Conservation (phyloP, 2,797 vertebrate species). For the Poecilia velifera region DNA sequence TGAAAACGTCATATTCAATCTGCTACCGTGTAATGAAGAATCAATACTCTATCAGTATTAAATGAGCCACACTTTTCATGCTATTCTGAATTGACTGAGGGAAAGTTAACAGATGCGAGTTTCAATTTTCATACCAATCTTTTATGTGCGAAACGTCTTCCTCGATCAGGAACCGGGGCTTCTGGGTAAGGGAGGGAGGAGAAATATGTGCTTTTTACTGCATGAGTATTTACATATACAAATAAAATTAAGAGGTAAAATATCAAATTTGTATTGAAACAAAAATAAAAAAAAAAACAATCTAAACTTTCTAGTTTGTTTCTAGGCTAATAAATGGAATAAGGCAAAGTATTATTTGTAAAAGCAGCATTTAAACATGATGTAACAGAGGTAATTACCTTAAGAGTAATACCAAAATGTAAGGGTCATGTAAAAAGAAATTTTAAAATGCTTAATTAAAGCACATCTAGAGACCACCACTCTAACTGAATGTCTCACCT, state of each 20-base stretch:
- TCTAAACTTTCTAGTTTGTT: not conserved
- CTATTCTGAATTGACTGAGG: conserved; percentile 28
- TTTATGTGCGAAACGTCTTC: conserved; percentile 1
- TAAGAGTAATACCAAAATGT: not conserved
- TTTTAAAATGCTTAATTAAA: not conserved
- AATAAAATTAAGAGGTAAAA: not conserved
- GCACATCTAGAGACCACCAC: not conserved
- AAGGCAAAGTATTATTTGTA: not conserved
- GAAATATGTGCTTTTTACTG: not conserved
- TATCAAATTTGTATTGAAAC: not conserved
- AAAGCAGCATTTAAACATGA: not conserved
- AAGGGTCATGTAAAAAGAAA: not conserved
- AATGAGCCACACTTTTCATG: conserved; percentile 52
- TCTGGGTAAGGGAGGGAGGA: not conserved
- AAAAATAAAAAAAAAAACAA: not conserved
- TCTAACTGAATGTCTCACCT: not conserved
- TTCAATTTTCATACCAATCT: conserved; percentile 49
- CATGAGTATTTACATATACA: not conserved
- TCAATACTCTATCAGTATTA: conserved; percentile 69
- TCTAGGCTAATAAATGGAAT: not conserved
- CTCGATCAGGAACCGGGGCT: not conserved
- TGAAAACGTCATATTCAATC: conserved; percentile 73
- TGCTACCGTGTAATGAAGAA: conserved; percentile 69
- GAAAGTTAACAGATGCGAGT: conserved; percentile 45
- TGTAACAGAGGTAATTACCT: not conserved